A percentile compares a stretch with the other conserved stretches of the same genome.
phyloP scores from a whole-genome alignment of 1,140 invertebrate species.

The Chironomus tepperi region DNA sequence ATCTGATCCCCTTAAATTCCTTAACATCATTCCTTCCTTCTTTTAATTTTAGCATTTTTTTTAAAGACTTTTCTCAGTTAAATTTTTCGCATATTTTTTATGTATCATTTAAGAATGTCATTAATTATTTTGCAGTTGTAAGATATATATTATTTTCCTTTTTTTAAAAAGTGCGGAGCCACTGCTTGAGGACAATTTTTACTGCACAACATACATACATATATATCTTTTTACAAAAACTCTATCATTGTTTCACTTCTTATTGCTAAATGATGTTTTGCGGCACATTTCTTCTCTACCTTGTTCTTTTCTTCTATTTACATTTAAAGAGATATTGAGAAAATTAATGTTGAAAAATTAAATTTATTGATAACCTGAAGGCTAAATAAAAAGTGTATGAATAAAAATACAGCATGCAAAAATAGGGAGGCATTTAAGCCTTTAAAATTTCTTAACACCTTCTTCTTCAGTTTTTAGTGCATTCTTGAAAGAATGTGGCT shows the following conservation, averaged over 20 bases:
- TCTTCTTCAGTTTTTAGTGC: background rate
- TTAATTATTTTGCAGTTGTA: background rate
- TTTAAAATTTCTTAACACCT: constrained; percentile 14
- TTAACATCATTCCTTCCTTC: background rate
- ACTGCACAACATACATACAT: background rate
- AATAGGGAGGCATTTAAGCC: background rate
- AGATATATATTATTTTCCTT: background rate
- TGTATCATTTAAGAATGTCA: background rate
- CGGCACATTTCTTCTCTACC: background rate
- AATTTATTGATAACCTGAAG: constrained; percentile 6
- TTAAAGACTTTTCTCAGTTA: background rate
- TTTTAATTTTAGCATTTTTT: background rate
- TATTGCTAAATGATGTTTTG: constrained; percentile 8
- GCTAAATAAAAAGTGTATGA: background rate
- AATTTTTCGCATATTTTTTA: constrained; percentile 3
- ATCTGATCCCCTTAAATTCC: too few relatives aligned
- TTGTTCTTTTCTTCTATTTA: constrained; percentile 8
- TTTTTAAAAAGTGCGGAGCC: background rate
- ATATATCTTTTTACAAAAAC: background rate
- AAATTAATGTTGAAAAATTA: constrained; percentile 15
- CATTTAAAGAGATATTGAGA: constrained; percentile 11
- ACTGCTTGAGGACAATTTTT: constrained; percentile 1
- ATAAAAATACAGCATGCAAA: background rate
- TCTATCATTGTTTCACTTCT: constrained; percentile 9
- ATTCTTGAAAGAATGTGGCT: too few relatives aligned